Evolutionary conservation across 2,113 vertebrate species (phyloP).

Genomic region (Indri indri): DNA sequence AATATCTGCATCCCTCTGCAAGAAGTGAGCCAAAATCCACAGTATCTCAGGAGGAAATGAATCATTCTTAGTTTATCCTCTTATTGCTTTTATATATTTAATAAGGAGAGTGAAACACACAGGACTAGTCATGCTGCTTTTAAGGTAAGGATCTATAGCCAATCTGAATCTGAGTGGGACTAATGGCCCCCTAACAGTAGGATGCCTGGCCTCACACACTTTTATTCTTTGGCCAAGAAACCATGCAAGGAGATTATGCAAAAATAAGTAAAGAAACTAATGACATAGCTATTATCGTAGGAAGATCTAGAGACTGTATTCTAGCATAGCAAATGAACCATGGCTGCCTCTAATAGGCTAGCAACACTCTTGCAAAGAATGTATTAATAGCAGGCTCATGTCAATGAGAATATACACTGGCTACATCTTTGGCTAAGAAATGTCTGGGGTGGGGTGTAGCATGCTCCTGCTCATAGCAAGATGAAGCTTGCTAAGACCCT

Average conservation of each 20-base stretch:
- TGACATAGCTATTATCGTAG: slow-evolving; percentile 4
- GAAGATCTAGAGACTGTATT: slow-evolving; percentile 30
- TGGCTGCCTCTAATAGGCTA: background rate
- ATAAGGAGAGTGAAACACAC: slow-evolving; percentile 38
- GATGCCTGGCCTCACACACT: background rate
- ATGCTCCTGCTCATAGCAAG: background rate
- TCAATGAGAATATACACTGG: background rate
- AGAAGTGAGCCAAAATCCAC: slow-evolving; percentile 40
- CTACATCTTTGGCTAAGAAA: background rate
- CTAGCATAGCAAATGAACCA: slow-evolving; percentile 36
- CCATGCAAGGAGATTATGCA: slow-evolving; percentile 18
- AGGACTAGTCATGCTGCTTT: background rate
- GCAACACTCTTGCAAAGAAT: slow-evolving; percentile 14
- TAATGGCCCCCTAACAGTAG: background rate
- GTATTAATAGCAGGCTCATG: background rate
- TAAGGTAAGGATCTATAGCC: background rate
- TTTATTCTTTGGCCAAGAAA: slow-evolving; percentile 33
- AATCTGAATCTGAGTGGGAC: slow-evolving; percentile 16
- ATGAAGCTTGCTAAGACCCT: background rate
- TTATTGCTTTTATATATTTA: slow-evolving; percentile 51
- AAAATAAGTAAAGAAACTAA: slow-evolving; percentile 54
- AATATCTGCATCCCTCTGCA: slow-evolving; percentile 55
- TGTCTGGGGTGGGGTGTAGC: background rate
- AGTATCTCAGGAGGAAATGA: slow-evolving; percentile 11
- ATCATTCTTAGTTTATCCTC: slow-evolving; percentile 24